Conservation (phyloP, 2,888 invertebrate species). For the Meta bourneti region DNA sequence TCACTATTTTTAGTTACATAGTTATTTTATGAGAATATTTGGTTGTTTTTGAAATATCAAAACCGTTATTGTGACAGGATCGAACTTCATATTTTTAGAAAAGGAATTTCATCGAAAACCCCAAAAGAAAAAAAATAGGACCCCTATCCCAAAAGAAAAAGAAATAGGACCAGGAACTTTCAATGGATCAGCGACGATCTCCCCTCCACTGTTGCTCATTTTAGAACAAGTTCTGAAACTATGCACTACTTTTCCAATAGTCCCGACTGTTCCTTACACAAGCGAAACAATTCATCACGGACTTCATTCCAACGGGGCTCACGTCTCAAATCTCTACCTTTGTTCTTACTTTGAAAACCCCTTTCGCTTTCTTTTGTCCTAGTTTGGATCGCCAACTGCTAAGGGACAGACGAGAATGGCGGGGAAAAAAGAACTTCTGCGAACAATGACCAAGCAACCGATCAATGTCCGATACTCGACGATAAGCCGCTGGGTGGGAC, state of each 20-base stretch:
- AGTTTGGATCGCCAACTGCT: background rate
- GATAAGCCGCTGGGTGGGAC: conserved; percentile 46
- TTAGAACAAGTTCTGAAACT: background rate
- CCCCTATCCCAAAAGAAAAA: background rate
- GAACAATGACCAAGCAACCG: conserved; percentile 30
- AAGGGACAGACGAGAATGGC: background rate
- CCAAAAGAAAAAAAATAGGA: too few relatives aligned
- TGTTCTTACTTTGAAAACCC: conserved; percentile 5
- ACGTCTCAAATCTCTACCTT: conserved; percentile 35
- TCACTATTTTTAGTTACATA: too few relatives aligned
- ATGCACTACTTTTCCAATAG: conserved; percentile 6
- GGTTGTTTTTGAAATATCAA: too few relatives aligned
- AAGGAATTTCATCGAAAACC: too few relatives aligned
- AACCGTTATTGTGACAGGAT: too few relatives aligned
- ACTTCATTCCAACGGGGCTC: conserved; percentile 31
- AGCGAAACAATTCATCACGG: conserved; percentile 29
- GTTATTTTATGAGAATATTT: too few relatives aligned
- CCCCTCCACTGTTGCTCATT: background rate
- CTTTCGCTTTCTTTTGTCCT: conserved; percentile 2
- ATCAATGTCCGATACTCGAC: conserved; percentile 54
- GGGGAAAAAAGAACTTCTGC: conserved; percentile 21
- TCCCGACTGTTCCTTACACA: background rate
- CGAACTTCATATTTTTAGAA: too few relatives aligned
- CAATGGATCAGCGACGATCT: background rate
- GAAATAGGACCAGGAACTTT: background rate